Evolutionary conservation across 2,888 invertebrate species (phyloP), one percentile per base, ranked within the genome.

Genomic region (Pollenia griseotomentosa): DNA sequence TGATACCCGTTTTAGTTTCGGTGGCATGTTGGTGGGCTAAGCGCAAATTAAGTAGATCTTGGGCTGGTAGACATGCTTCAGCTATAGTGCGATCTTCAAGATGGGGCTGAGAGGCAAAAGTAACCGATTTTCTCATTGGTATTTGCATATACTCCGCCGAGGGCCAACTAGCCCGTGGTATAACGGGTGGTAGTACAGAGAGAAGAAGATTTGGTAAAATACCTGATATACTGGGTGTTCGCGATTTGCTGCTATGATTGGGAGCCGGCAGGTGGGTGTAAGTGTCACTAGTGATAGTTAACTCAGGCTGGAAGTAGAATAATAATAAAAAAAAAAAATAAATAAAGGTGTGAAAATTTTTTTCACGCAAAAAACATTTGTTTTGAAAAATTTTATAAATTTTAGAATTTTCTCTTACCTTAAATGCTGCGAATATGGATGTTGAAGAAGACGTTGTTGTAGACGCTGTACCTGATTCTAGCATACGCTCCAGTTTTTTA

Each of bases 81-180:
- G 90, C 89, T 48, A 90, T 89, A 12, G 90, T 88, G 16, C 89
- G 89, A 89, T 95, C 95, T 91, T 95, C 95, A 0, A 96, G 94
- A 90, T 95, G 95, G 0, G 95, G 95, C 90, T 96, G 95, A 0
- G 95, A 96, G 90, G 95, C 95, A 90, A 96, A 96, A 79, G 95
- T 95, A 82, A 96, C 95, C 1, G 95, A 95, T 88, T 95, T 94
- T 19, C 95, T 92, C 94, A 94, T 94, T 0, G 95, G 94, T 74
- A 93, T 91, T 83, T 95, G 94, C 92, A 94, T 95, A 63, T 95
- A 95, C 90, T 96, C 96, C 0, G 96, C 95, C 12, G 96, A 96
- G 0, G 96, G 96, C 96, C 96, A 96, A 92, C 96, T 96, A 8
- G 96, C 96, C 59, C 96, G 94, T 0, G 96, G 96, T 77, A 96